Evolutionary conservation across 23 tunicate species (phyloP).

Genomic region (Trididemnum miniatum): DNA sequence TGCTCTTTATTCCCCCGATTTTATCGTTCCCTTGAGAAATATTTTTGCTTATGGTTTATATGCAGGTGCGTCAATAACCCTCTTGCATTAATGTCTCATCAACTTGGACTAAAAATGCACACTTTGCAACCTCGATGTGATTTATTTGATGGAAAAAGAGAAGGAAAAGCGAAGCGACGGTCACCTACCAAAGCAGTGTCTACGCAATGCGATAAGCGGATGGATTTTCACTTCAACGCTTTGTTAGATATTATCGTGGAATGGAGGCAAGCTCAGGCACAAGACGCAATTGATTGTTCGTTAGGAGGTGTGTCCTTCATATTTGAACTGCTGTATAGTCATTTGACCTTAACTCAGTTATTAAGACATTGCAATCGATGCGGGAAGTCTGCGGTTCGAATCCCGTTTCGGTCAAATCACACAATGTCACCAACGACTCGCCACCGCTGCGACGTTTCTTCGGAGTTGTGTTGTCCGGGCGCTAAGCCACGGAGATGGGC

Average conservation of each 20-base stretch:
- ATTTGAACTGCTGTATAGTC: too few species aligned
- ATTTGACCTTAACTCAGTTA: too few species aligned
- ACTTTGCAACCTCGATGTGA: constrained; percentile 68
- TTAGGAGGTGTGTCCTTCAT: constrained; percentile 67
- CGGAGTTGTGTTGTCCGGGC: too few species aligned
- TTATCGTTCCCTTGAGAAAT: too few species aligned
- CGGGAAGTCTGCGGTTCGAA: too few species aligned
- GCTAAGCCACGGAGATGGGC: too few species aligned
- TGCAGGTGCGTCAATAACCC: constrained; percentile 83
- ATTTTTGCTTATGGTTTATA: too few species aligned
- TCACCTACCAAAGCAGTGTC: constrained; percentile 47
- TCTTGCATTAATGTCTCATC: constrained; percentile 71
- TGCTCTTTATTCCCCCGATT: too few species aligned
- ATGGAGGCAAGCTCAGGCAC: constrained; percentile 79
- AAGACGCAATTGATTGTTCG: constrained; percentile 63
- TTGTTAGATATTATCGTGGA: constrained; percentile 80
- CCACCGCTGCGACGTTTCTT: too few species aligned
- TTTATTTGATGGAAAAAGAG: constrained; percentile 46
- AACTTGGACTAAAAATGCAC: constrained; percentile 72
- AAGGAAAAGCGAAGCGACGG: background rate
- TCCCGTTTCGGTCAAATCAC: too few species aligned
- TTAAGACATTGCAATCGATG: too few species aligned
- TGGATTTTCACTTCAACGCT: constrained; percentile 92
- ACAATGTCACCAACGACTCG: too few species aligned
- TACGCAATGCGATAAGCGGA: constrained; percentile 65